A percentile compares a stretch with the other conserved stretches of the same genome.
phyloP scores from a whole-genome alignment of 1,140 invertebrate species.

The Bemisia tabaci region DNA sequence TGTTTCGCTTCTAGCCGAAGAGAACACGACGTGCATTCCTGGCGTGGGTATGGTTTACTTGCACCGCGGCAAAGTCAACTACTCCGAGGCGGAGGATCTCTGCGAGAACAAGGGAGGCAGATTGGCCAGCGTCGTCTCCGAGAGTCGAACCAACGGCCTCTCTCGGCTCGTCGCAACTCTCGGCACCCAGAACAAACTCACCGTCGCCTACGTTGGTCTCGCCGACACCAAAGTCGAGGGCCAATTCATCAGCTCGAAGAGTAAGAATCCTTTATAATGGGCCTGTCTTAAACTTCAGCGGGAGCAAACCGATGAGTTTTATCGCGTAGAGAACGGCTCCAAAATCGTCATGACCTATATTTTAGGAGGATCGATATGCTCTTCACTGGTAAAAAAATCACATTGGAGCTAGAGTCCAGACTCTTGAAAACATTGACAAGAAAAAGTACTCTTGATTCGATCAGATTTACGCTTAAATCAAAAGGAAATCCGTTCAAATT shows the following conservation, averaged over 20 bases:
- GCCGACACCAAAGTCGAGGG: slow-evolving; percentile 31
- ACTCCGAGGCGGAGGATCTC: slow-evolving; percentile 34
- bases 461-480: too few species aligned
- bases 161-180: slow-evolving; percentile 8
- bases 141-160: slow-evolving; percentile 39
- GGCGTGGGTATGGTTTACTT: slow-evolving; percentile 41
- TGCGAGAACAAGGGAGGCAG: slow-evolving; percentile 39
- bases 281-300: too few species aligned
- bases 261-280: slow-evolving; percentile 1
- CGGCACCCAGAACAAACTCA: slow-evolving; percentile 24
- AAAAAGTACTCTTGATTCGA: too few species aligned
- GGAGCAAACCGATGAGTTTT: background rate
- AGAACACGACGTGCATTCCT: slow-evolving; percentile 20
- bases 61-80: slow-evolving; percentile 35
- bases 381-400: too few species aligned
- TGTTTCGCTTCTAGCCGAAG: slow-evolving; percentile 12
- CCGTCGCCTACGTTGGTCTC: slow-evolving; percentile 39
- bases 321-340: background rate
- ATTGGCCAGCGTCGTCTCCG: slow-evolving; percentile 41
- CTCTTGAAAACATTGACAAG: too few species aligned
- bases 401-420: too few species aligned
- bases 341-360: slow-evolving; percentile 10
- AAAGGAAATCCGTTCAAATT: too few species aligned
- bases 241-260: slow-evolving; percentile 32
- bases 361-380: too few species aligned